These are phyloP conservation scores for Lithophane leautieri DNA, from an alignment of 2,888 invertebrate species.

Conservation along the genomic window DNA sequence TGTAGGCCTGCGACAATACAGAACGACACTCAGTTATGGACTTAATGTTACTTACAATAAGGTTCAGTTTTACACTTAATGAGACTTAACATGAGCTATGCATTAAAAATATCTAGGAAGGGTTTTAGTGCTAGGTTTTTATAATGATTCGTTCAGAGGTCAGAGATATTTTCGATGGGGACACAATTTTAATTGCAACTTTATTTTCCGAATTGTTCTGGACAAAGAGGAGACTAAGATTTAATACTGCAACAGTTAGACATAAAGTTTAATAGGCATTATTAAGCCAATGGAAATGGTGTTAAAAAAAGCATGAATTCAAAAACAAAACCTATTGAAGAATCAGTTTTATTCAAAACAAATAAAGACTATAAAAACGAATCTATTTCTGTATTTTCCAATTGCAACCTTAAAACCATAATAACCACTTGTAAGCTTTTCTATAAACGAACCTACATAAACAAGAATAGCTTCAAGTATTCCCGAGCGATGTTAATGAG, in stretches of 20 bases:
- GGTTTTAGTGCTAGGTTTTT: background rate
- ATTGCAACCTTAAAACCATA: conserved; percentile 11
- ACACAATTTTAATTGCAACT: background rate
- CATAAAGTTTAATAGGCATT: background rate
- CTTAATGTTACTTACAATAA: background rate
- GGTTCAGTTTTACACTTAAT: background rate
- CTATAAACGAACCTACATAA: background rate
- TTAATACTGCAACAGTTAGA: no score
- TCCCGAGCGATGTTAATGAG: conserved; percentile 27
- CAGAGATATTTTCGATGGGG: background rate
- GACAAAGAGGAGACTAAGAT: background rate
- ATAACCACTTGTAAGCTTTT: conserved; percentile 23
- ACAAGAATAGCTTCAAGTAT: conserved; percentile 34
- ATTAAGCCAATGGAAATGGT: conserved; percentile 5
- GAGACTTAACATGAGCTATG: background rate
- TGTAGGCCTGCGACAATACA: conserved; percentile 93
- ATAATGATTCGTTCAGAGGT: background rate
- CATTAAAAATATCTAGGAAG: background rate
- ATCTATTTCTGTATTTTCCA: conserved; percentile 8
- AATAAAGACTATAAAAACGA: background rate
- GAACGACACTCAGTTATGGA: conserved; percentile 65
- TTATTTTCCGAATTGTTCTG: background rate
- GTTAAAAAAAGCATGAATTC: background rate
- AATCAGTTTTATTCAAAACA: background rate
- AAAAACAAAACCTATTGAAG: background rate